Conservation (phyloP, 1,140 invertebrate species). For the Tetragnatha versicolor region DNA sequence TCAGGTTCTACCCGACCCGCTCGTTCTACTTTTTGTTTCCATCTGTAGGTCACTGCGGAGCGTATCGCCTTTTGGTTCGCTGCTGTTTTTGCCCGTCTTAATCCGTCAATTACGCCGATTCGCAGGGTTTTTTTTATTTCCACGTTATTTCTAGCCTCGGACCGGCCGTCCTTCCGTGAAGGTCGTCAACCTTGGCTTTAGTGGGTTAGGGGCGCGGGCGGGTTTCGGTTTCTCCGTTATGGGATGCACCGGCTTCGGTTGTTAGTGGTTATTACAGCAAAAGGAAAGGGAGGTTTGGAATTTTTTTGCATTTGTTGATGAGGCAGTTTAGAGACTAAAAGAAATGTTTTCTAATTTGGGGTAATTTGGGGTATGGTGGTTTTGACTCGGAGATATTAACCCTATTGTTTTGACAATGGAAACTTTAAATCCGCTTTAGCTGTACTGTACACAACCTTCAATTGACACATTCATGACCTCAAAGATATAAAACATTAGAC, state of each 20-base stretch:
- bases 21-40: slow-evolving; percentile 5
- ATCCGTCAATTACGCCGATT: no score
- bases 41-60: slow-evolving; percentile 2
- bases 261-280: neutral
- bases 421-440: no score
- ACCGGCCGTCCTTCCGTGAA: neutral
- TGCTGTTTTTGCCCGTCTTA: no score
- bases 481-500: no score
- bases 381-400: no score
- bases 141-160: neutral
- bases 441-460: no score
- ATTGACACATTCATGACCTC: no score
- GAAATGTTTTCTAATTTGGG: no score
- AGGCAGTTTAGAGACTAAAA: no score
- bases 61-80: neutral
- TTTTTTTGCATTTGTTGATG: no score
- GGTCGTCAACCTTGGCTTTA: slow-evolving; percentile 10
- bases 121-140: slow-evolving; percentile 1
- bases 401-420: no score
- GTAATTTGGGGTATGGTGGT: no score
- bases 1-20: neutral
- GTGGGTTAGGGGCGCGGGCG: slow-evolving; percentile 1
- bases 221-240: neutral
- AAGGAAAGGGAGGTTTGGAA: neutral
- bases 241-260: neutral